Evolutionary conservation across 2,113 vertebrate genomes (phyloP), one percentile per base, ranked within the genome.

Genomic region (Elgaria multicarinata): DNA sequence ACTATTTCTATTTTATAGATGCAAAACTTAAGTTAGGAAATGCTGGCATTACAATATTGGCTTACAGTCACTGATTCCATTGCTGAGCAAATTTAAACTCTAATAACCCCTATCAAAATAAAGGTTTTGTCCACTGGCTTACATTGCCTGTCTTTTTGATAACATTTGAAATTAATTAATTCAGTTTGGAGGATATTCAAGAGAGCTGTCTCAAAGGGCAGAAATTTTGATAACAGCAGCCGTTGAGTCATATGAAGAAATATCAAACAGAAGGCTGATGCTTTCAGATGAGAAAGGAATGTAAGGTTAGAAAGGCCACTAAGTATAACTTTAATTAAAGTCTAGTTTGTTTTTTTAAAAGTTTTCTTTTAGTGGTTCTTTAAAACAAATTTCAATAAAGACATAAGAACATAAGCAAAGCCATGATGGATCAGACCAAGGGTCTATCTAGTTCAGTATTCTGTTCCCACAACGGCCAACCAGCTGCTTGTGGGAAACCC

Each of bases 111-210:
- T 58, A 33, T 80, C 78, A 80, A 80, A 80, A 58, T 58, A 58
- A 80, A 55, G 18, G 33, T 80, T 80, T 53, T 53, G 44, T 72
- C 26, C 77, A 50, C 28, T 78, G n/a, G 12, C 28, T 53, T 78
- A 7, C 33, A 58, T 31, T 36, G 78, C 50, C 16, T 58, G 53
- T 88, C 81, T 42, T 10, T 74, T 36, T 76, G 36, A 76, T 86
- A 86, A 76, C 36, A 91, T 95, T 92, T 90, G 58, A 64, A 33
- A 13, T 72, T 77, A 62, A 62, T 16, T 50, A 28, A 71, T 83
- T 88, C 78, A 74, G 87, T 86, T 55, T 81, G 72, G 67, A 74
- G 44, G 1, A 1, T 22, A 3, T 6, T 85, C 87, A 64, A 46
- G 69, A 89, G 64, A 82, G 50, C 31, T 33, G 4, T 79, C 94